These are phyloP conservation scores for Nemotelus pantherinus DNA, from an alignment of 2,888 invertebrate species.

Conservation along the genomic window DNA sequence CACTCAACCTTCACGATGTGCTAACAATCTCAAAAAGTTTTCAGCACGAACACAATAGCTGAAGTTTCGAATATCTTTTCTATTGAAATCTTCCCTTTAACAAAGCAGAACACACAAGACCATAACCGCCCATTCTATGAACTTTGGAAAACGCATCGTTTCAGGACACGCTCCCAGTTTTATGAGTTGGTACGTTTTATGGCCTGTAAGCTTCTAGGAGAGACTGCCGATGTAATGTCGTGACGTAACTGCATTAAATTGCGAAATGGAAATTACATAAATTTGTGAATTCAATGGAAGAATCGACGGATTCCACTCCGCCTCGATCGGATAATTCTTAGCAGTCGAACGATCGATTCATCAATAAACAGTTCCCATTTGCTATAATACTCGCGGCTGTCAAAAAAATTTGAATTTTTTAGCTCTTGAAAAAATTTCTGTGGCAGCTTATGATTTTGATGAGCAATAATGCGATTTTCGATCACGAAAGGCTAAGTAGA, in stretches of 20 bases:
- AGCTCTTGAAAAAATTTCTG: neutral
- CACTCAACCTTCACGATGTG: no score
- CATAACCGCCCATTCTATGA: neutral
- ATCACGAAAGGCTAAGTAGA: neutral
- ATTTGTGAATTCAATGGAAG: slow-evolving; percentile 42
- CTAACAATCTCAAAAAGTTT: no score
- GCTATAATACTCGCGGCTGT: neutral
- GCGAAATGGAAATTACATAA: slow-evolving; percentile 49
- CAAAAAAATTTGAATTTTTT: neutral
- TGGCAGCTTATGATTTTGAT: slow-evolving; percentile 29
- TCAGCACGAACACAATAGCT: neutral
- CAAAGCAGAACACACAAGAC: slow-evolving; percentile 2
- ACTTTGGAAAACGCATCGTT: neutral
- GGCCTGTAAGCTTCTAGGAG: slow-evolving; percentile 27
- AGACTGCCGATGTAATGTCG: slow-evolving; percentile 40
- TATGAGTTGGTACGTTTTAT: slow-evolving; percentile 17
- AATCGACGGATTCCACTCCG: neutral
- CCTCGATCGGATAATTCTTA: neutral
- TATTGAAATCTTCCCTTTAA: slow-evolving; percentile 13
- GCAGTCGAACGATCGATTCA: neutral
- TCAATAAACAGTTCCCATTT: slow-evolving; percentile 23
- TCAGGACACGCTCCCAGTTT: slow-evolving; percentile 30
- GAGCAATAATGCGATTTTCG: slow-evolving; percentile 22
- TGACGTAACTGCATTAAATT: slow-evolving; percentile 50
- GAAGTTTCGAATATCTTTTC: slow-evolving; percentile 16